Base-by-base conservation (phyloP, 2,888 invertebrate species). In the Branchellion lobata region DNA sequence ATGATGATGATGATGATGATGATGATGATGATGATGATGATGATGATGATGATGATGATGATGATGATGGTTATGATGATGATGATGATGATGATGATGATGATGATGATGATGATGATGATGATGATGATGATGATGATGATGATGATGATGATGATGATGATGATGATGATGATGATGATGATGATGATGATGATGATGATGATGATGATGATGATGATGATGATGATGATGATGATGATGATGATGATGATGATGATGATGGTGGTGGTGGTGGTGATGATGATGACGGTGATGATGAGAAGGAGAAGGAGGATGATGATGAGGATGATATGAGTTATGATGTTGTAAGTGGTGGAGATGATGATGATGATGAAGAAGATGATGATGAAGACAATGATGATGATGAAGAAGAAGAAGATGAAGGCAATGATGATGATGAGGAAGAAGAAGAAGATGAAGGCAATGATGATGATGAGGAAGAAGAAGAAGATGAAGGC, bases 151-250 rank as follows among this genome's bases (percentile, higher is more conserved):
- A 27, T 68, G 69, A 27, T 68, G 69, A 24, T 74, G 74, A 74
- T 74, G 74, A 74, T 74, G 75, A 1, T 74, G 75, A 74, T 53
- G 75, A 61, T 53, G 51, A 74, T 21, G 75, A 61, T 61, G 75
- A 74, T 74, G 71, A 29, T 33, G 71, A n/a, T 1, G 47, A 40
- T 1, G 74, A 74, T 47, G 74, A 74, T 74, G 47, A 74, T 76
- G 57, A 27, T 76, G 61, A 57, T 57, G 76, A 76, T 29, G 76
- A 76, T 1, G 31, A 76, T 76, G 61, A 57, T 53, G 76, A 24
- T 76, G 76, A 57, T 53, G 76, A 76, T 53, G 57, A 76, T 53
- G 76, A 76, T 53, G 76, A 53, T 53, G 76, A 53, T 53, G 76
- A 27, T 76, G 76, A 53, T 57, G 53, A 61, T 27, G 53, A 53